phyloP scores from a whole-genome alignment of 64 coral and sea anemone species.

The Montipora efflorescens region DNA sequence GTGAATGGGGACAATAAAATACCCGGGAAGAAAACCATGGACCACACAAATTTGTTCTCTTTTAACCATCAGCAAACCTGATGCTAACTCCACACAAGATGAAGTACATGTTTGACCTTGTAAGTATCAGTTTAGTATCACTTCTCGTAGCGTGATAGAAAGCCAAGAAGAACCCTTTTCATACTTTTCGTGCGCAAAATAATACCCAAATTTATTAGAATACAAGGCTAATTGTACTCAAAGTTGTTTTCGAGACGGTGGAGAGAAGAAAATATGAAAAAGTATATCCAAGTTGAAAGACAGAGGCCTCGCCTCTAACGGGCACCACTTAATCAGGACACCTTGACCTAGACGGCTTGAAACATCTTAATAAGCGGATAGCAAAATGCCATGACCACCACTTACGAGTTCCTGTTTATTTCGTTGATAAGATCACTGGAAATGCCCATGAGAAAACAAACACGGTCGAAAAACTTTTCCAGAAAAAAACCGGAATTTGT shows the following conservation, averaged over 20 bases:
- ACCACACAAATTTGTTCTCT: slow-evolving; percentile 7
- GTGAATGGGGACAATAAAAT: no score
- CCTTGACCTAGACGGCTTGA: neutral
- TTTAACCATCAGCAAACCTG: neutral
- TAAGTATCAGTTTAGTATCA: no score
- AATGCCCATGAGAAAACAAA: slow-evolving; percentile 3
- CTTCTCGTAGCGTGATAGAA: no score
- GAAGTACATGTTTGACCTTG: no score
- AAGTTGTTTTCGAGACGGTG: neutral
- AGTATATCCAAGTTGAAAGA: slow-evolving; percentile 26
- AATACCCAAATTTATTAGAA: no score
- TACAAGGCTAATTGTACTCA: neutral
- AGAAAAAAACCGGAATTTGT: neutral
- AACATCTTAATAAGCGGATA: neutral
- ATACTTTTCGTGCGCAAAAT: no score
- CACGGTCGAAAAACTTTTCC: neutral
- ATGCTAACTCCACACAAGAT: no score
- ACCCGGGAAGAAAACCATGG: neutral
- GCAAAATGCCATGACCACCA: neutral
- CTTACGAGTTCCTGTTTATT: slow-evolving; percentile 8
- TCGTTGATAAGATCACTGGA: slow-evolving; percentile 8
- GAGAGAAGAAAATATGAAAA: neutral
- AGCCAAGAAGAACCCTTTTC: no score
- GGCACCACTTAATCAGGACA: neutral
- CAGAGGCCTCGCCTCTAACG: neutral